phyloP scores from a whole-genome alignment of 1,140 invertebrate species.

The Saccostrea glomerata region DNA sequence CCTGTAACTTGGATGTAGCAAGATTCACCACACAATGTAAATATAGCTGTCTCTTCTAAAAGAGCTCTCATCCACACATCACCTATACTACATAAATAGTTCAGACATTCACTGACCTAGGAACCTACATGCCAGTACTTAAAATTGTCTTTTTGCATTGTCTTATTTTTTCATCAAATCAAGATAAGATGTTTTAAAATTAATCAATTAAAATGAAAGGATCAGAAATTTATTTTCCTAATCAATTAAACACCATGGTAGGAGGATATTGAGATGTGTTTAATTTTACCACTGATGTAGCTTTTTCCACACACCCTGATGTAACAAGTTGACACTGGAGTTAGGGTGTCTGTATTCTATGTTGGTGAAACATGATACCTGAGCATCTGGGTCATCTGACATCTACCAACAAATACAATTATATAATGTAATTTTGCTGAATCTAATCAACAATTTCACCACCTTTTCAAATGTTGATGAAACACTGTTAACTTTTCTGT shows the following conservation, averaged over 20 bases:
- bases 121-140: no score
- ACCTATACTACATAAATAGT: constrained; percentile 45
- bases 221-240: no score
- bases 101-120: no score
- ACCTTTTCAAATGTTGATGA: no score
- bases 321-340: constrained; percentile 55
- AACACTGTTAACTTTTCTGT: no score
- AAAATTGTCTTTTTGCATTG: no score
- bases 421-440: neutral
- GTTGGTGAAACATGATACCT: constrained; percentile 41
- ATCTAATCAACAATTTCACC: no score
- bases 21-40: constrained; percentile 31
- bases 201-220: no score
- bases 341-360: constrained; percentile 61
- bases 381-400: constrained; percentile 57
- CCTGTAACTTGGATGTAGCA: constrained; percentile 63
- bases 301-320: constrained; percentile 53
- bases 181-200: no score
- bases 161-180: no score
- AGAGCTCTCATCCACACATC: constrained; percentile 57
- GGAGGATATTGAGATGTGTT: no score
- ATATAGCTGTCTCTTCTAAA: constrained; percentile 58
- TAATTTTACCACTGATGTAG: constrained; percentile 52
- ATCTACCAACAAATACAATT: constrained; percentile 44
- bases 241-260: no score